Evolutionary conservation across 2,113 vertebrate species (phyloP), one percentile per base, ranked within the genome.

Genomic region (Eptesicus fuscus): DNA sequence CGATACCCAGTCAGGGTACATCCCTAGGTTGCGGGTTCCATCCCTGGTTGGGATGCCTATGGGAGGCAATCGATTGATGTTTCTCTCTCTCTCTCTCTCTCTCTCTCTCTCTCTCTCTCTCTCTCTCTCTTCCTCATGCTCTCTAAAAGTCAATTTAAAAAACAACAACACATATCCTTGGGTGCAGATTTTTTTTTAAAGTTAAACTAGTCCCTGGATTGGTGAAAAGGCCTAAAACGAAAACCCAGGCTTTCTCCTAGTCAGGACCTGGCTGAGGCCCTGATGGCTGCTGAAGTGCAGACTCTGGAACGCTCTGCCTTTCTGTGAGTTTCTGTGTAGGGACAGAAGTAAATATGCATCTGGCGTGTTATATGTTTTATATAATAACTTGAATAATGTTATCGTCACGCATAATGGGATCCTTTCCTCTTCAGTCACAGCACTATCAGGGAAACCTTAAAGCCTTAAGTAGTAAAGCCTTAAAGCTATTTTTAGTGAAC

Each of bases 401-500:
- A 94, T 92, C 86, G 83, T 93, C 90, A 92, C 22, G 61, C 53
- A 90, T 95, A 96, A 95, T 70, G 59, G 79, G 69, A 91, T 90
- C 80, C 80, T 96, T 93, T 5, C 86, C 65, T 70, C 74, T 74
- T 90, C 71, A 12, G 87, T 89, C 80, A 88, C 35, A 73, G 84
- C 42, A 56, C 90, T 70, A 7, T 53, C 59, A 82, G 56, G 74
- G 69, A 77, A 90, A 18, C 90, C 47, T 90, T 71, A 42, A 53
- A 76, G 71, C 77, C 53, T 89, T 79, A 80, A 93, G 92, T 92
- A 93, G 86, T 87, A 94, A 93, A 95, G 91, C 84, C 88, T 78
- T 87, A 95, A 92, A 93, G 82, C 73, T 94, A 88, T 95, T 95
- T 93, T 92, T 88, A 92, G 47, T 95, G 96, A 95, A 88, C 10